A percentile compares a stretch with the other conserved stretches of the same genome.
phyloP scores from a whole-genome alignment of 2,888 invertebrate genomes.

The Thysanoteuthis rhombus region DNA sequence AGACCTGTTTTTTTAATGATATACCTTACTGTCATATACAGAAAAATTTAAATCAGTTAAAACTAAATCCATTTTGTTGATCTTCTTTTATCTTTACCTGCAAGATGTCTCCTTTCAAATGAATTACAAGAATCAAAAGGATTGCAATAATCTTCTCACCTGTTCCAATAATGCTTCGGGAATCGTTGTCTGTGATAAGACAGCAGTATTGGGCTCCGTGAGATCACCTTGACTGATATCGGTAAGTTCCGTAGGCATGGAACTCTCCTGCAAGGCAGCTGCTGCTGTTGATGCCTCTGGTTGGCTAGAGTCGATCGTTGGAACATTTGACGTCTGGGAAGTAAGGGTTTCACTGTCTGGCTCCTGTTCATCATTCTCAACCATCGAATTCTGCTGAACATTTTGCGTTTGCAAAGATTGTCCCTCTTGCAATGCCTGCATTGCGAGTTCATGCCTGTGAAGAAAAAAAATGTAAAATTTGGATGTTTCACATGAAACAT shows the following conservation, averaged over 20 bases:
- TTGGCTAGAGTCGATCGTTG: slow-evolving; percentile 15
- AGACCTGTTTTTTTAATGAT: too few species aligned
- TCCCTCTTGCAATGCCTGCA: slow-evolving; percentile 58
- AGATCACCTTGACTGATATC: slow-evolving; percentile 26
- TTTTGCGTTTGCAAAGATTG: slow-evolving; percentile 35
- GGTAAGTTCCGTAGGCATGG: slow-evolving; percentile 37
- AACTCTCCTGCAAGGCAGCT: slow-evolving; percentile 42
- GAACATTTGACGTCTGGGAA: not conserved
- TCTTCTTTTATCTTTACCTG: too few species aligned
- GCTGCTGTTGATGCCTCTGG: slow-evolving; percentile 32
- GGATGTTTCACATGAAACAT: too few species aligned
- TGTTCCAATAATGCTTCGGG: slow-evolving; percentile 17
- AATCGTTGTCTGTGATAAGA: not conserved
- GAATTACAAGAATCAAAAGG: not conserved
- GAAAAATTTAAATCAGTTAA: too few species aligned
- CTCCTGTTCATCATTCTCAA: not conserved
- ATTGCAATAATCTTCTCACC: not conserved
- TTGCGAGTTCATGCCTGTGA: slow-evolving; percentile 69
- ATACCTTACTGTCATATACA: too few species aligned
- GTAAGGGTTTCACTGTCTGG: not conserved
- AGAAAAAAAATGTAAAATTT: not conserved
- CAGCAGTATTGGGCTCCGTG: not conserved
- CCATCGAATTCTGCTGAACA: slow-evolving; percentile 33
- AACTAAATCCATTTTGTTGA: too few species aligned
- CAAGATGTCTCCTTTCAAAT: not conserved